A percentile compares a stretch with the other conserved stretches of the same genome.
These are phyloP conservation scores for Rhinichthys klamathensis DNA, from an alignment of 2,113 vertebrate genomes.

Conservation along the genomic window DNA sequence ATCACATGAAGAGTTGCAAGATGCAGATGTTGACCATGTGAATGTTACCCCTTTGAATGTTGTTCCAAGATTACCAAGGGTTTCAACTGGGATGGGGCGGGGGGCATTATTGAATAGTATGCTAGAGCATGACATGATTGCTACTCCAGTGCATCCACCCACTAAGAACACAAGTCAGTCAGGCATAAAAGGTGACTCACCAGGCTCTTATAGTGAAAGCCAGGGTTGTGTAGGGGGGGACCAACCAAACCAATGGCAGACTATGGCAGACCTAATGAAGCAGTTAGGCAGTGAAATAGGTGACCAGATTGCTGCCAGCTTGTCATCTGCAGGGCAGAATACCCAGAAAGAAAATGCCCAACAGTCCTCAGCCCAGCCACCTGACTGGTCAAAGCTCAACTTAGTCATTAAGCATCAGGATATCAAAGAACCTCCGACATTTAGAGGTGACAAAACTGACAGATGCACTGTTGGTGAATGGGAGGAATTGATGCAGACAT, in stretches of 20 bases:
- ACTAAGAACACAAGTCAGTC: neutral
- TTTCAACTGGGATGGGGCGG: neutral
- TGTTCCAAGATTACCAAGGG: neutral
- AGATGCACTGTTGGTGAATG: too few species aligned
- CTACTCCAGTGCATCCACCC: neutral
- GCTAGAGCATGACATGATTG: neutral
- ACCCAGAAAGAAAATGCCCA: too few species aligned
- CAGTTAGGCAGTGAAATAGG: slow-evolving; percentile 7
- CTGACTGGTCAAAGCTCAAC: too few species aligned
- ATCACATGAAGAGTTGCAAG: neutral
- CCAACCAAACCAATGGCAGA: neutral
- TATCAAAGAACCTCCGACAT: too few species aligned
- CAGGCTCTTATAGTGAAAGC: neutral
- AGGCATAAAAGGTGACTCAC: neutral
- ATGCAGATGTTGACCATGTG: neutral
- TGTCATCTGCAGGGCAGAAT: too few species aligned
- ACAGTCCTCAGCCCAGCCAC: too few species aligned
- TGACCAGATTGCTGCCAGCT: neutral
- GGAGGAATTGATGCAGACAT: too few species aligned
- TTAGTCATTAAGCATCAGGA: too few species aligned
- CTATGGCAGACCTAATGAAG: slow-evolving; percentile 7
- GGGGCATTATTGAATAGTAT: neutral
- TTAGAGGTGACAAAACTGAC: too few species aligned
- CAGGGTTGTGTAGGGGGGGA: neutral
- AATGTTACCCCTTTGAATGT: neutral